Percentiles rank a stretch among this genome's conserved stretches.
Conservation (phyloP, 2,113 vertebrate species). For the Nicator chloris region DNA sequence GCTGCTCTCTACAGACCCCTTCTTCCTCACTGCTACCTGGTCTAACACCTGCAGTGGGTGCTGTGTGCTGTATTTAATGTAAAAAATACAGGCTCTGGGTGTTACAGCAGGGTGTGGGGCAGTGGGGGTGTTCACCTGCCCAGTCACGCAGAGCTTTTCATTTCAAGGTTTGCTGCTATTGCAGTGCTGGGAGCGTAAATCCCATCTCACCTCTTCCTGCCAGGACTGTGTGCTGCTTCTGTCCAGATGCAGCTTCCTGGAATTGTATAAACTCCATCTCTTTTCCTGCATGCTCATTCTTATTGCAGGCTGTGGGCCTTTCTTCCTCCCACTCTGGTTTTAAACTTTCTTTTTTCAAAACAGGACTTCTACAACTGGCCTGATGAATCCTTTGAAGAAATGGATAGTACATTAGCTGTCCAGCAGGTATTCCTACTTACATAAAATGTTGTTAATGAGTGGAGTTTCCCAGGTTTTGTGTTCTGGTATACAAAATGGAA, state of each 20-base stretch:
- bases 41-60: not conserved
- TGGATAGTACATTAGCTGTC: slow-evolving; percentile 98
- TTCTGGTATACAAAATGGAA: not conserved
- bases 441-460: not conserved
- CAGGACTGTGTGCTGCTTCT: not conserved
- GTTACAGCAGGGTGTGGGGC: not conserved
- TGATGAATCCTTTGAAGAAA: slow-evolving; percentile 99
- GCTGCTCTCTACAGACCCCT: not conserved
- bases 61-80: not conserved
- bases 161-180: not conserved
- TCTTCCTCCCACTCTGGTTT: not conserved
- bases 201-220: not conserved
- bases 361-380: slow-evolving; percentile 99
- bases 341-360: not conserved
- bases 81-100: not conserved
- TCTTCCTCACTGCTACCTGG: not conserved
- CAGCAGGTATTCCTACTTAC: slow-evolving; percentile 82
- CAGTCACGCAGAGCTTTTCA: not conserved
- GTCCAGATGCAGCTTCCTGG: slow-evolving; percentile 6
- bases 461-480: not conserved
- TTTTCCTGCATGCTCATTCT: not conserved
- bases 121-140: rapidly evolving
- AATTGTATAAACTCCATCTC: not conserved
- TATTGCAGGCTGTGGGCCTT: not conserved
- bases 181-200: not conserved